phyloP scores from a whole-genome alignment of 2,888 invertebrate species.

The Euzophera pinguis region DNA sequence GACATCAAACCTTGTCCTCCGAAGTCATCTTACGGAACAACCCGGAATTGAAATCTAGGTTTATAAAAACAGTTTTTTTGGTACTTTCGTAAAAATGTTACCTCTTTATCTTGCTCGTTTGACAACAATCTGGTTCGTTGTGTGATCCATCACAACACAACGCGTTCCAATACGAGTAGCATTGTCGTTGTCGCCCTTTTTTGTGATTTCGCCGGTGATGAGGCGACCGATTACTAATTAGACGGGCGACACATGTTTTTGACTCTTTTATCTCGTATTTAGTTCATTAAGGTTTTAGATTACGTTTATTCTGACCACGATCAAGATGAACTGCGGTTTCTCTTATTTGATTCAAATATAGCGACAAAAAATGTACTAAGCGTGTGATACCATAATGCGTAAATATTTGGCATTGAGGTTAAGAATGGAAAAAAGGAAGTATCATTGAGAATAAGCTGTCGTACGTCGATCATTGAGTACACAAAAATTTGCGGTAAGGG shows the following conservation, averaged over 20 bases:
- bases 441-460: conserved; percentile 51
- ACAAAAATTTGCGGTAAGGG: conserved; percentile 58
- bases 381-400: conserved; percentile 17
- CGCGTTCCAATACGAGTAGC: conserved; percentile 54
- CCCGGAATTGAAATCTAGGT: no score
- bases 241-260: conserved; percentile 72
- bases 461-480: conserved; percentile 53
- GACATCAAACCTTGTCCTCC: no score
- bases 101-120: conserved; percentile 13
- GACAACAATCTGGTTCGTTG: conserved; percentile 30
- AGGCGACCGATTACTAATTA: conserved; percentile 74
- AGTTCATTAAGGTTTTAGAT: conserved; percentile 50
- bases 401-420: conserved; percentile 22
- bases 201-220: conserved; percentile 59
- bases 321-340: conserved; percentile 7
- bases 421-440: conserved; percentile 51
- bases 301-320: conserved; percentile 34
- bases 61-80: no score
- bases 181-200: conserved; percentile 59
- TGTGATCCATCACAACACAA: conserved; percentile 57
- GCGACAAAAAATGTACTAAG: conserved; percentile 10
- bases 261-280: conserved; percentile 62
- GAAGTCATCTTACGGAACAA: no score
- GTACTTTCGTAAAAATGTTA: no score
- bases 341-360: conserved; percentile 12